These are phyloP conservation scores for Thaleichthys pacificus DNA, from an alignment of 2,797 vertebrate species.

Conservation along the genomic window DNA sequence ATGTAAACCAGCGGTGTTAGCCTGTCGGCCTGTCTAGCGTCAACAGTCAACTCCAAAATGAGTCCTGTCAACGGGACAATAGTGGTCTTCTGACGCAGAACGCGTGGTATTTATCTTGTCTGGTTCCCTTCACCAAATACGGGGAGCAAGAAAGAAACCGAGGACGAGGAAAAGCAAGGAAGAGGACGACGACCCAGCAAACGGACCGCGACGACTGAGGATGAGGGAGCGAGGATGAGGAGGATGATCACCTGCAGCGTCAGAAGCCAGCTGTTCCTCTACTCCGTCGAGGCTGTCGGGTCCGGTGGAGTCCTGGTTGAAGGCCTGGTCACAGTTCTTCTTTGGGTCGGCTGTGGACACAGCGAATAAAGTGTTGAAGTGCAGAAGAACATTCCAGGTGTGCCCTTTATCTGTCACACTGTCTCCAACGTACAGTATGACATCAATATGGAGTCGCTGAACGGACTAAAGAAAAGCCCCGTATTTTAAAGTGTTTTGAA, in stretches of 20 bases:
- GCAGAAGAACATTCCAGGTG: background rate
- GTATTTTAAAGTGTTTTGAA: too few relatives aligned
- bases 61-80: background rate
- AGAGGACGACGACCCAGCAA: too few relatives aligned
- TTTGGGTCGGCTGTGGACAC: background rate
- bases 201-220: too few relatives aligned
- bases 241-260: constrained; percentile 44
- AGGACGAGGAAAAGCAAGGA: background rate
- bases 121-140: background rate
- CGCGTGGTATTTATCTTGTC: background rate
- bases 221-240: too few relatives aligned
- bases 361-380: background rate
- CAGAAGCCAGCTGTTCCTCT: accelerated
- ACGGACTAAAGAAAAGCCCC: too few relatives aligned
- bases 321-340: constrained; percentile 45
- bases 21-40: background rate
- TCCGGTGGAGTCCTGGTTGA: background rate
- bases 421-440: background rate
- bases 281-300: accelerated
- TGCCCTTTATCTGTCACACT: too few relatives aligned
- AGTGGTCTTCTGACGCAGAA: background rate
- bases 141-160: background rate
- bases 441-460: background rate
- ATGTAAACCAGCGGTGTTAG: too few relatives aligned
- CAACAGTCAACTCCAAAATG: background rate